Conservation (phyloP, 2,797 vertebrate genomes). For the Rallus crepitans region DNA sequence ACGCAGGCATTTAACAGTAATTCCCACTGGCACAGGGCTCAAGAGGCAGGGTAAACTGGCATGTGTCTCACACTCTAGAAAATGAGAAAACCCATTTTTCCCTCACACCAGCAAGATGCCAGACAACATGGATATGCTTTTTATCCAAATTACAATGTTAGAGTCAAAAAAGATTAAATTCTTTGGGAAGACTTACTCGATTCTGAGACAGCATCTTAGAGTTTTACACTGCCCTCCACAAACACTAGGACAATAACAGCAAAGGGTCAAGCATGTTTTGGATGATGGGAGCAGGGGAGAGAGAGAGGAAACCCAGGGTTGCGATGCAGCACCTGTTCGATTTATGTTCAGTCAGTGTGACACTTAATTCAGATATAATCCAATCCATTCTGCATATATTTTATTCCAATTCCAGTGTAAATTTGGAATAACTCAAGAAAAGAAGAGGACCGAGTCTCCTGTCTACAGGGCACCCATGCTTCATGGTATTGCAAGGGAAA, state of each 20-base stretch:
- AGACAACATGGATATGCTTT: background rate
- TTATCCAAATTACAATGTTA: background rate
- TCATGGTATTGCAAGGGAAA: background rate
- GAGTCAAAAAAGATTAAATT: background rate
- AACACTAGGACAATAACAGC: background rate
- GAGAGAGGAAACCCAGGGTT: background rate
- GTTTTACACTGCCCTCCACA: background rate
- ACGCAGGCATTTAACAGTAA: background rate
- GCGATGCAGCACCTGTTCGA: background rate
- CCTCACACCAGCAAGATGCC: background rate
- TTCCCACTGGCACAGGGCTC: background rate
- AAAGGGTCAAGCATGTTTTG: background rate
- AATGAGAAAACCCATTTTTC: background rate
- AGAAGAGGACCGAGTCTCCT: background rate
- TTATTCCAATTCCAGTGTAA: background rate
- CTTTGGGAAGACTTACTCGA: background rate
- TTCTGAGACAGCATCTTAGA: background rate
- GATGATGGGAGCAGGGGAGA: background rate
- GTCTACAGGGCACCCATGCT: background rate
- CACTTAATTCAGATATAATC: background rate
- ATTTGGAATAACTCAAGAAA: background rate
- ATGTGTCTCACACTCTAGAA: fast-evolving
- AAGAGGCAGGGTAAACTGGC: background rate
- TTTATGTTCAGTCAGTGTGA: background rate
- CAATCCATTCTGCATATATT: background rate